These are phyloP conservation scores for Lampropteryx suffumata DNA, from an alignment of 2,888 invertebrate species.

Conservation along the genomic window DNA sequence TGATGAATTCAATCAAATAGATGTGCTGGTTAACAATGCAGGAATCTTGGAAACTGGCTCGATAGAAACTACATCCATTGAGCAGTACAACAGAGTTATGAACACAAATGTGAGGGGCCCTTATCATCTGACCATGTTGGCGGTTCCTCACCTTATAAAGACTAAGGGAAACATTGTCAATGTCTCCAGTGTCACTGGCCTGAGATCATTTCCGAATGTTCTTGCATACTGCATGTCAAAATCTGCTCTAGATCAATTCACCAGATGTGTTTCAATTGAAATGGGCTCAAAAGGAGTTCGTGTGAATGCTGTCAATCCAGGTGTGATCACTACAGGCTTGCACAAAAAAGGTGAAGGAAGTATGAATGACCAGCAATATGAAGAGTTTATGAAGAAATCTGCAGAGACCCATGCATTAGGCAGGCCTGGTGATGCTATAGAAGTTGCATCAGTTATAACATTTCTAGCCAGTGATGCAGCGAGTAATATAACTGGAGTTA, in stretches of 20 bases:
- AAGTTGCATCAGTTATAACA: constrained; percentile 93
- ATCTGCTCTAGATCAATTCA: constrained; percentile 96
- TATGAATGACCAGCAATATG: constrained; percentile 90
- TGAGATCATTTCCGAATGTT: constrained; percentile 94
- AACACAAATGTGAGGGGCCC: constrained; percentile 92
- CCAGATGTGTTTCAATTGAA: constrained; percentile 94
- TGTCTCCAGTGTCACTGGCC: constrained; percentile 95
- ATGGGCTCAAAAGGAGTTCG: constrained; percentile 90
- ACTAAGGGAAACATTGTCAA: constrained; percentile 94
- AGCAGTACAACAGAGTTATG: constrained; percentile 94
- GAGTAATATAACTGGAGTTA: constrained; percentile 93
- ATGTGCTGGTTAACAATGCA: constrained; percentile 93
- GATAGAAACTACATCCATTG: constrained; percentile 91
- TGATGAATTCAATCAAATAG: constrained; percentile 85
- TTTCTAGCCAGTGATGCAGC: constrained; percentile 94
- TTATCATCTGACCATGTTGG: constrained; percentile 91
- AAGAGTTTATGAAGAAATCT: constrained; percentile 90
- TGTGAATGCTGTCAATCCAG: constrained; percentile 96
- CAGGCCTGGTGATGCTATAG: constrained; percentile 90
- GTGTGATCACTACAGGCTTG: constrained; percentile 94
- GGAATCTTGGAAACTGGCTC: constrained; percentile 91
- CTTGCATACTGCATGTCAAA: constrained; percentile 96
- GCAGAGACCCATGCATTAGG: constrained; percentile 95
- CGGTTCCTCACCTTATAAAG: constrained; percentile 90
- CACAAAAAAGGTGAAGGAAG: constrained; percentile 87